These are phyloP conservation scores for Bicyclus anynana DNA, from an alignment of 1,140 invertebrate genomes.

Conservation along the genomic window DNA sequence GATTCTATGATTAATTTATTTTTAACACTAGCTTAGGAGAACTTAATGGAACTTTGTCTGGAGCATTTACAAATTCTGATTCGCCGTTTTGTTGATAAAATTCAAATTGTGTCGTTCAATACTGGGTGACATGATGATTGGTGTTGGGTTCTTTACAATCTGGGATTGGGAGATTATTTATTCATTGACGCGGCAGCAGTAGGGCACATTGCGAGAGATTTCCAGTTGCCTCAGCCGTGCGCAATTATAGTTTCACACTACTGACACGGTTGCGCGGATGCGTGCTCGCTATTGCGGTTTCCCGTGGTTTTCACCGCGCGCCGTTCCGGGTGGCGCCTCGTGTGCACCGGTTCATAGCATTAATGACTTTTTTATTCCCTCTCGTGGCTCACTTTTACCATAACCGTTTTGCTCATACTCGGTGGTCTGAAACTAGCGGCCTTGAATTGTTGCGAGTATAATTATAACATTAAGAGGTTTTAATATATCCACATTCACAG, in stretches of 20 bases:
- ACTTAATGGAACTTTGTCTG: conserved; percentile 69
- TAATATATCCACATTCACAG: not conserved
- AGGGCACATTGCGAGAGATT: conserved; percentile 8
- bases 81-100: conserved; percentile 38
- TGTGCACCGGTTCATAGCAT: conserved; percentile 52
- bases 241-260: conserved; percentile 74
- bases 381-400: conserved; percentile 42
- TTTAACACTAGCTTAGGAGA: conserved; percentile 68
- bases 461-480: not conserved
- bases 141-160: conserved; percentile 15
- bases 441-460: conserved; percentile 1
- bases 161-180: not conserved
- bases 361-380: conserved; percentile 50
- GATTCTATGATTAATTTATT: conserved; percentile 76
- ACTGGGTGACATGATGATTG: conserved; percentile 1
- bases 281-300: conserved; percentile 64
- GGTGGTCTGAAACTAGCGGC: conserved; percentile 10
- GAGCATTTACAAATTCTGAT: conserved; percentile 36
- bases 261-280: conserved; percentile 70
- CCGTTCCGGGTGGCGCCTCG: conserved; percentile 71
- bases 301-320: conserved; percentile 68
- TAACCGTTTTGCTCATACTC: conserved; percentile 24
- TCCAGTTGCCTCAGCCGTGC: conserved; percentile 38
- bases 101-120: conserved; percentile 10
- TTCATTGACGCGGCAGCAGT: conserved; percentile 3